Percentiles rank a stretch among this genome's conserved stretches.
These are phyloP conservation scores for Trisateles emortualis DNA, from an alignment of 2,888 invertebrate species.

Conservation along the genomic window DNA sequence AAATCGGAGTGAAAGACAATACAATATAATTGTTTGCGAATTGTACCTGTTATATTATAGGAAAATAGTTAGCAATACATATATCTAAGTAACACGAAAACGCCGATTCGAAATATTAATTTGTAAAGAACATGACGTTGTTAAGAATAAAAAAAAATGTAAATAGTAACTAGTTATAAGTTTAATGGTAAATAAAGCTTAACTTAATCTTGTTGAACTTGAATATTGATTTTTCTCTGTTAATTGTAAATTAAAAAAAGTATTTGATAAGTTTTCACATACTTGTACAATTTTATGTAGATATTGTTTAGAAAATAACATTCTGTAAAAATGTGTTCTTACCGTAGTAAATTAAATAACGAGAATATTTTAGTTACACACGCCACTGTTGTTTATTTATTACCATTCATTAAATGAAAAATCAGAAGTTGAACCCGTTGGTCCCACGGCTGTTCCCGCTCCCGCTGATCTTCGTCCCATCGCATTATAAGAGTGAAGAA, in stretches of 20 bases:
- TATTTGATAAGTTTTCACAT: constrained; percentile 82
- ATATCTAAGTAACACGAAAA: constrained; percentile 49
- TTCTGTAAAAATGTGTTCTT: constrained; percentile 88
- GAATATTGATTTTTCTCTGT: constrained; percentile 82
- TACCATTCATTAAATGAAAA: constrained; percentile 11
- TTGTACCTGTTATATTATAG: constrained; percentile 5
- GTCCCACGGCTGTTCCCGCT: no score
- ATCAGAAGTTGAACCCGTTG: no score
- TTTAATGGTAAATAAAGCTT: constrained; percentile 71
- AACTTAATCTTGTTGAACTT: constrained; percentile 85
- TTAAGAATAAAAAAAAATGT: constrained; percentile 70
- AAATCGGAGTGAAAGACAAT: not conserved
- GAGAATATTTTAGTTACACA: constrained; percentile 87
- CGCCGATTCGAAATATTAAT: constrained; percentile 62
- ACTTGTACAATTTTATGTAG: constrained; percentile 87
- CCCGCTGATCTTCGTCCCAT: no score
- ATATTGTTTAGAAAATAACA: constrained; percentile 86
- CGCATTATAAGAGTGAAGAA: no score
- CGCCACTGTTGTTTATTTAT: constrained; percentile 70
- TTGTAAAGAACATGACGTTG: constrained; percentile 77
- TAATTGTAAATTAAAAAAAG: constrained; percentile 83
- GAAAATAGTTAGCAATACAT: constrained; percentile 1
- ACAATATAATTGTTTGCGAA: constrained; percentile 2
- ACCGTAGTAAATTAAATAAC: constrained; percentile 87
- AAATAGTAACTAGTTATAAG: constrained; percentile 77